Evolutionary conservation across 2,113 vertebrate genomes (phyloP).

Genomic region (Pteruthius melanotis): DNA sequence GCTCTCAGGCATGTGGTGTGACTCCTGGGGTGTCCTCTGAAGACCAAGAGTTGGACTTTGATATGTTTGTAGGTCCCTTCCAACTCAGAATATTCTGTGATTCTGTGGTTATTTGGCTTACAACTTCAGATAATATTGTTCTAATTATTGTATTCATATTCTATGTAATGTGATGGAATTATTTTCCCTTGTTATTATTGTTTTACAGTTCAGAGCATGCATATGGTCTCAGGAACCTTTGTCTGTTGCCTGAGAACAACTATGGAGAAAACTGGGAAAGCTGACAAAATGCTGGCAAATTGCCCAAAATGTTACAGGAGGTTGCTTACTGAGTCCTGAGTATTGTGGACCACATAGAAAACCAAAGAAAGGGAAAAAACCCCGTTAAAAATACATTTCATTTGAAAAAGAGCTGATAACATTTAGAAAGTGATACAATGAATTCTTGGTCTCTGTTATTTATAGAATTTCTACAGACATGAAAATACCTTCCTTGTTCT

Average conservation of each 20-base stretch:
- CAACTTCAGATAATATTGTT: neutral
- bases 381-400: neutral
- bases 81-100: neutral
- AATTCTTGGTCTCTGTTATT: neutral
- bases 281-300: neutral
- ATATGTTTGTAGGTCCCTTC: neutral
- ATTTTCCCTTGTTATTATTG: neutral
- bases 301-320: neutral
- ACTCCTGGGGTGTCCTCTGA: too few species aligned
- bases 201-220: neutral
- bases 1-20: neutral
- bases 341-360: neutral
- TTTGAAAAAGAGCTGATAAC: neutral
- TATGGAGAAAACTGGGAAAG: neutral
- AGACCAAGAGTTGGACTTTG: neutral
- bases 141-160: neutral
- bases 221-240: neutral
- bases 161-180: neutral
- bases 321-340: neutral
- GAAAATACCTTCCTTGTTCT: neutral
- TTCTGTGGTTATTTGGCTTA: neutral
- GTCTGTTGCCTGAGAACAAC: neutral
- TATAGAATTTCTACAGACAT: neutral
- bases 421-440: neutral
- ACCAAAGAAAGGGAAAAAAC: rapidly evolving